Percentiles rank a stretch among this genome's conserved stretches.
Evolutionary conservation across 2,888 invertebrate species (phyloP).

Genomic region (Lordiphosa andalusiaca): DNA sequence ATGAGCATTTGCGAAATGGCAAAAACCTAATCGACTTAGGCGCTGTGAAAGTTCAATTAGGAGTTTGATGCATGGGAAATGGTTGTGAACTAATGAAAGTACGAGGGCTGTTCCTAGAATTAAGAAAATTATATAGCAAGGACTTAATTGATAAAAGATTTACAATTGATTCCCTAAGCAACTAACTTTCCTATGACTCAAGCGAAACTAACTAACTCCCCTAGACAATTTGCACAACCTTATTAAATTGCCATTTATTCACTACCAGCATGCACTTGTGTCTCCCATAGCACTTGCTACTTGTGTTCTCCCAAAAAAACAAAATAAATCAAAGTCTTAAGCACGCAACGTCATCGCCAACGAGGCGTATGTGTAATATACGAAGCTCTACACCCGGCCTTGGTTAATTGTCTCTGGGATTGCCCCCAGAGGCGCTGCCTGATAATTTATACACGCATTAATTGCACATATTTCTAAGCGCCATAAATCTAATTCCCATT

Average conservation of each 20-base stretch:
- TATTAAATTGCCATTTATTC: constrained; percentile 33
- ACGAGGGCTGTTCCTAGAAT: no score
- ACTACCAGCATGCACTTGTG: constrained; percentile 14
- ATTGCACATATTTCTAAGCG: constrained; percentile 41
- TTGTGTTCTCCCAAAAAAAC: constrained; percentile 40
- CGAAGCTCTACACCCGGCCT: constrained; percentile 6
- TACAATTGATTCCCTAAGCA: no score
- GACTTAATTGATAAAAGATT: no score
- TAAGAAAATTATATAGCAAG: no score
- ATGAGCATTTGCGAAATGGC: constrained; percentile 12
- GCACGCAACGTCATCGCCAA: constrained; percentile 62
- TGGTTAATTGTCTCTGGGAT: constrained; percentile 31
- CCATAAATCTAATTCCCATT: constrained; percentile 41
- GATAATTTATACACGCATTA: constrained; percentile 44
- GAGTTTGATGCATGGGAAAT: not conserved
- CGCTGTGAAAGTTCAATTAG: not conserved
- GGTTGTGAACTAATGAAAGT: no score
- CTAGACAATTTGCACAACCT: constrained; percentile 16
- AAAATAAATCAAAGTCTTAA: constrained; percentile 66
- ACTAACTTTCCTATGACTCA: no score
- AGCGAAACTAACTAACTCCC: no score
- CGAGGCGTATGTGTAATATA: constrained; percentile 43
- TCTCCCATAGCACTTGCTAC: not conserved
- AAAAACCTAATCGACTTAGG: constrained; percentile 10
- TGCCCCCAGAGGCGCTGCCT: constrained; percentile 9